Evolutionary conservation across 2,113 vertebrate species (phyloP).

Genomic region (Equus quagga): DNA sequence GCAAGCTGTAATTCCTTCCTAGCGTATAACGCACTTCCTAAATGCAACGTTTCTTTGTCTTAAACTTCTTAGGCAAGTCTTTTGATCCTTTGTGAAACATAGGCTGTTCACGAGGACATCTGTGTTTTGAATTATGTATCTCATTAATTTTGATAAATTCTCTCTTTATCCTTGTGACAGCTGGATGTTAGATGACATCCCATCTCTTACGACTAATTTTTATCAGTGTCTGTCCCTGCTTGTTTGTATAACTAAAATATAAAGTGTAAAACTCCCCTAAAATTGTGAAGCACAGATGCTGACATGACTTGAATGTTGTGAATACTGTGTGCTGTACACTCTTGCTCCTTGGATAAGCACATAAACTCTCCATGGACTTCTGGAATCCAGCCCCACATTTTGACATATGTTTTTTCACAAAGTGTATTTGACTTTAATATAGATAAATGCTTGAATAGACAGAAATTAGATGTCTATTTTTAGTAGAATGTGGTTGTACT

Average conservation of each 20-base stretch:
- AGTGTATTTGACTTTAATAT: background rate
- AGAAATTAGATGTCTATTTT: background rate
- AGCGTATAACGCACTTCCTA: background rate
- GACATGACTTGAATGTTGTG: background rate
- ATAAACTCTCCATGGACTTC: background rate
- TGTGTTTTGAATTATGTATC: background rate
- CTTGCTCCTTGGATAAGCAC: background rate
- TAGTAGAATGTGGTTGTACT: background rate
- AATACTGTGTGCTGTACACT: background rate
- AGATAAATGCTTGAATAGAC: background rate
- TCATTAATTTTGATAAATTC: conserved; percentile 34
- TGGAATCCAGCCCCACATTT: background rate
- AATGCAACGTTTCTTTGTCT: background rate
- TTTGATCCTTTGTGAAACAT: background rate
- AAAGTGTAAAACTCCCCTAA: background rate
- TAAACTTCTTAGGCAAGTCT: background rate
- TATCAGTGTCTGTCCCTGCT: background rate
- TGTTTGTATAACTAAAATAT: background rate
- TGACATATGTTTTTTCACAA: background rate
- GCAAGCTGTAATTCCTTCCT: background rate
- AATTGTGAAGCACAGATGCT: background rate
- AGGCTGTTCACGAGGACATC: background rate
- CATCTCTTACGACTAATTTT: background rate
- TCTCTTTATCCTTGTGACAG: background rate
- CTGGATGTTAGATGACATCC: background rate